Base-by-base conservation (phyloP, 2,888 invertebrate genomes). In the Trimorus sp. region DNA sequence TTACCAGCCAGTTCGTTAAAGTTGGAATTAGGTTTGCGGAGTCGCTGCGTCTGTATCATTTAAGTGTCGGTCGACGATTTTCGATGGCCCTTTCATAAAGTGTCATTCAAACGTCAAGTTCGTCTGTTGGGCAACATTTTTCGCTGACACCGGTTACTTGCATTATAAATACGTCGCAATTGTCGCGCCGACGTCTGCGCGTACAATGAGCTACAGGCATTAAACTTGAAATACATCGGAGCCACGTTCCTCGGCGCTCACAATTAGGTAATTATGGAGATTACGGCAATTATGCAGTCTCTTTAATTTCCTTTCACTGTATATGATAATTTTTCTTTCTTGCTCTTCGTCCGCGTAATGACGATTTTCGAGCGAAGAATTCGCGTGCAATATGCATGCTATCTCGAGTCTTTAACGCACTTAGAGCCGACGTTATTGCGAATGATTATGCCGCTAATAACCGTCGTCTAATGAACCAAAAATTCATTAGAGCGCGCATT, bases 241-340 rank as follows among this genome's bases (percentile, higher is more conserved):
- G 63, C 58, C 26, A 11, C 49, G n/a, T 40, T 49, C 36, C 37
- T 37, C 54, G 40, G 40, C 59, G 26, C 12, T 40, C 59, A 59
- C 59, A 75, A 75, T 75, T 65, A 75, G 66, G 59, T 63, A 75
- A 59, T 75, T 65, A 75, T 75, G 66, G 15, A 66, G 59, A 75
- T 75, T 59, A 75, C 15, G 51, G 42, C 15, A 66, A 66, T 75
- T 75, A 66, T 56, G 37, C 48, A 75, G 49, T 75, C 74, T 38
- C 59, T 75, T 75, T 65, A 66, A 75, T 59, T 59, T 75, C 62
- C 42, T n/a, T 65, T 58, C 65, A 42, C 54, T 75, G 49, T 75
- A 26, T 51, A 66, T 58, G 56, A 49, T 53, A 66, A 66, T 49
- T 66, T 74, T 62, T 75, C 59, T 51, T 49, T 70, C n/a, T 59